These are phyloP conservation scores for Drosophila virilis DNA, from an alignment of 1,140 invertebrate genomes.

Conservation along the genomic window DNA sequence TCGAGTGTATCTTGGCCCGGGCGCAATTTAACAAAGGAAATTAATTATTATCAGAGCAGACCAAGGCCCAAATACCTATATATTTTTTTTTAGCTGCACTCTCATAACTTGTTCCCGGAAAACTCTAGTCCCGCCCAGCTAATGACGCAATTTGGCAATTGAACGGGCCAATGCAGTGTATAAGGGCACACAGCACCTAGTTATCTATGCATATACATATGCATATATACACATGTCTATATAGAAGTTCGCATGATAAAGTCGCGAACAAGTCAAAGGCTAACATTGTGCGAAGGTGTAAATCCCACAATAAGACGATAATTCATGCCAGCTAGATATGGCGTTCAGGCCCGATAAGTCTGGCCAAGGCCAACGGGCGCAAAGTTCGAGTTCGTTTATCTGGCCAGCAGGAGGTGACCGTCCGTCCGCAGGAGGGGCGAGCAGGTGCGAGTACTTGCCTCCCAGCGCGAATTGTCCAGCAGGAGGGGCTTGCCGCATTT, in stretches of 20 bases:
- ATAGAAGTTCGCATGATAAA: conserved; percentile 1
- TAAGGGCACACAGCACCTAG: background rate
- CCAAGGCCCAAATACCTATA: conserved; percentile 4
- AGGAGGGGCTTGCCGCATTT: conserved; percentile 80
- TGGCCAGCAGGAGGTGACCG: background rate
- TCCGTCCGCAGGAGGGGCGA: background rate
- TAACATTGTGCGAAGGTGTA: background rate
- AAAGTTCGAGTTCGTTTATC: conserved; percentile 6
- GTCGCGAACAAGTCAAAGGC: no score
- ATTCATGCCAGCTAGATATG: conserved; percentile 24
- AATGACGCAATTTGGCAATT: conserved; percentile 21
- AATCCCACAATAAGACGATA: conserved; percentile 10
- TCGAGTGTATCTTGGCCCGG: no score
- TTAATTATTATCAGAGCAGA: conserved; percentile 17
- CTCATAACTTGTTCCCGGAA: conserved; percentile 16
- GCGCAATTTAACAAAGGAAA: conserved; percentile 11
- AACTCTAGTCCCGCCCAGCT: background rate
- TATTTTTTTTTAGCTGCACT: conserved; percentile 3
- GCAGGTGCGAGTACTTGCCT: conserved; percentile 72
- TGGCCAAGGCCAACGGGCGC: conserved; percentile 25
- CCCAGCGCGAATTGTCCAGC: conserved; percentile 78
- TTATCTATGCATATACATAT: background rate
- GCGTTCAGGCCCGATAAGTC: background rate
- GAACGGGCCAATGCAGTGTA: background rate
- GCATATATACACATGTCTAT: background rate